These are phyloP conservation scores for Meta bourneti DNA, from an alignment of 2,888 invertebrate species.

Conservation along the genomic window DNA sequence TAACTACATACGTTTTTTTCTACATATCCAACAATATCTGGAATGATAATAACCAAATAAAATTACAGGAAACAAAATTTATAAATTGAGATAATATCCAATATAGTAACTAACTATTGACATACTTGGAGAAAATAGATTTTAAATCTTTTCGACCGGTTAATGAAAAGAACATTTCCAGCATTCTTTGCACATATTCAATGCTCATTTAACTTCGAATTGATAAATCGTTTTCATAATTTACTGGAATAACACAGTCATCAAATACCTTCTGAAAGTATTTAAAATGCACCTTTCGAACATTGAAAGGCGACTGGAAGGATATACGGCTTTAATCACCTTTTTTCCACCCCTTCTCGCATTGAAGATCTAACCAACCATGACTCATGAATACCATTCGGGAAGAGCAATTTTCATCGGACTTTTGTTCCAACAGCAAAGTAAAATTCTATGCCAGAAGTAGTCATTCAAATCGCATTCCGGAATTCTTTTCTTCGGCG, in stretches of 20 bases:
- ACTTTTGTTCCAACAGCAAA: constrained; percentile 48
- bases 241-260: not conserved
- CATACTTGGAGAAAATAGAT: not conserved
- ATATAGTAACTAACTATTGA: not conserved
- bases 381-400: constrained; percentile 6
- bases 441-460: constrained; percentile 36
- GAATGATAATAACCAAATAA: too few species aligned
- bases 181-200: not conserved
- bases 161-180: not conserved
- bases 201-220: not conserved
- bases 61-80: not conserved
- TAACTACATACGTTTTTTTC: too few species aligned
- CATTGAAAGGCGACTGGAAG: not conserved
- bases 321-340: constrained; percentile 30
- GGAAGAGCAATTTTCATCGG: constrained; percentile 45
- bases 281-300: not conserved
- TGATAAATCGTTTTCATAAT: not conserved
- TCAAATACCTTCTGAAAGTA: not conserved
- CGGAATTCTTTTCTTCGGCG: constrained; percentile 37
- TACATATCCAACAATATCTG: too few species aligned
- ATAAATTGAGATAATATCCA: not conserved
- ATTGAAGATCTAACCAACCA: constrained; percentile 45
- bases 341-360: constrained; percentile 14
- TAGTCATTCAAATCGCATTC: constrained; percentile 67
- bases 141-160: not conserved